Evolutionary conservation across 2,113 vertebrate genomes (phyloP), one percentile per base, ranked within the genome.

Genomic region (Halcyon malimbica): DNA sequence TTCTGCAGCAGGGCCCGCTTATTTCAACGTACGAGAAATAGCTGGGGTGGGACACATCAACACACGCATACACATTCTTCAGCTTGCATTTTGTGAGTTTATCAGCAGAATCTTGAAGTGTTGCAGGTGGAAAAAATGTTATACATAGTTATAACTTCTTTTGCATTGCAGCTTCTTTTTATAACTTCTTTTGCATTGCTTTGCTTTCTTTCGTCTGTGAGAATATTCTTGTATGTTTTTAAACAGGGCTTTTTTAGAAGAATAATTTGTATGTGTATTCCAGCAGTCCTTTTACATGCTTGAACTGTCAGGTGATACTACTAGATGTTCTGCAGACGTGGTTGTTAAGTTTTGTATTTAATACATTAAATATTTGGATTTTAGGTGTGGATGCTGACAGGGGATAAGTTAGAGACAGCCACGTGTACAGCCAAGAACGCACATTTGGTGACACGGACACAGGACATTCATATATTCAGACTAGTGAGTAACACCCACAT

Each of bases 331-430:
- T 94, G 80, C 67, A 70, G 83, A 51, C 0, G 0, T 54, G 68
- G 26, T 16, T 53, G 42, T 64, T 90, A 15, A 62, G 62, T 59
- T 87, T 84, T 67, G 42, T 84, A 1, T 84, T 88, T 67, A 69
- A 81, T 20, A 6, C 11, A 13, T 28, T 35, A 29, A 92, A 54
- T 82, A 42, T 90, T 57, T 65, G 77, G 33, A 41, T 73, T 95
- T n/a, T 89, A 99, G 99, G 99, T 99, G 46, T 99, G 99, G 99
- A 99, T 99, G 99, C 98, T 99, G 94, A 99, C 99, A 0, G 99
- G 99, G 85, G 99, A 99, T 97, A 99, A 99, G 97, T 97, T 99
- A 59, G 99, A 99, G 98, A 99, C 99, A 1, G 99, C 99, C 68
- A 99, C 99, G 0, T 99, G 99, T 97, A 99, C 99, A 0, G 99